phyloP scores from a whole-genome alignment of 2,888 invertebrate genomes.

The Ophion ellenae region DNA sequence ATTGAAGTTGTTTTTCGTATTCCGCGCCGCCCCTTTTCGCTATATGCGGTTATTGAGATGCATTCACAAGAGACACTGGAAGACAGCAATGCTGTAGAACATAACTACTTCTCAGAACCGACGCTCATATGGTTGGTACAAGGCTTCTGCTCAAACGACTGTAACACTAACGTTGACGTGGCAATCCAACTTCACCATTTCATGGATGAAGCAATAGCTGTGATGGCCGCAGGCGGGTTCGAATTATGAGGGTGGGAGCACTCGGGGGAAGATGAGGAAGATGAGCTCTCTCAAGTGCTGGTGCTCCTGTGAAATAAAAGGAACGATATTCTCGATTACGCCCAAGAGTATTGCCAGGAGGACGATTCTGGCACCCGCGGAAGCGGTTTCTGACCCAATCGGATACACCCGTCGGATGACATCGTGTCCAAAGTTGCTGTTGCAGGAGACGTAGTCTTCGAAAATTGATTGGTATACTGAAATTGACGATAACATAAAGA shows the following conservation, averaged over 20 bases:
- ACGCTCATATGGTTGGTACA: not conserved
- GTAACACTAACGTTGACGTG: not conserved
- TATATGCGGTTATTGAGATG: not conserved
- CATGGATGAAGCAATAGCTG: not conserved
- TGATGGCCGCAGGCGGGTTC: not conserved
- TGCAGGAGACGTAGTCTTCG: constrained; percentile 15
- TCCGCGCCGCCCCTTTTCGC: too few relatives aligned
- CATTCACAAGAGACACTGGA: too few relatives aligned
- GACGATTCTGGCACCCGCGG: constrained; percentile 29
- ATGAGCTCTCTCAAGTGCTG: not conserved
- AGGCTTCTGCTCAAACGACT: not conserved
- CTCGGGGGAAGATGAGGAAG: not conserved
- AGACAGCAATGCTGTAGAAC: not conserved
- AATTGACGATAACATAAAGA: constrained; percentile 4
- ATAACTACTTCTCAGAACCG: not conserved
- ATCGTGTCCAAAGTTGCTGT: constrained; percentile 20
- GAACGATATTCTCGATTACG: not conserved
- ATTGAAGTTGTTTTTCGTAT: too few relatives aligned
- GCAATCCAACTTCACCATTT: constrained; percentile 6
- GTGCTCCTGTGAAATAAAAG: constrained; percentile 2
- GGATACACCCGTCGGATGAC: constrained; percentile 18
- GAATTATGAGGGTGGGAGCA: constrained; percentile 20
- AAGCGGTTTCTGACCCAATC: constrained; percentile 39
- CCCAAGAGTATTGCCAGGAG: constrained; percentile 36
- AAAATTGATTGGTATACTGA: constrained; percentile 28